Conservation (phyloP, 2,888 invertebrate species). For the Mantis religiosa region DNA sequence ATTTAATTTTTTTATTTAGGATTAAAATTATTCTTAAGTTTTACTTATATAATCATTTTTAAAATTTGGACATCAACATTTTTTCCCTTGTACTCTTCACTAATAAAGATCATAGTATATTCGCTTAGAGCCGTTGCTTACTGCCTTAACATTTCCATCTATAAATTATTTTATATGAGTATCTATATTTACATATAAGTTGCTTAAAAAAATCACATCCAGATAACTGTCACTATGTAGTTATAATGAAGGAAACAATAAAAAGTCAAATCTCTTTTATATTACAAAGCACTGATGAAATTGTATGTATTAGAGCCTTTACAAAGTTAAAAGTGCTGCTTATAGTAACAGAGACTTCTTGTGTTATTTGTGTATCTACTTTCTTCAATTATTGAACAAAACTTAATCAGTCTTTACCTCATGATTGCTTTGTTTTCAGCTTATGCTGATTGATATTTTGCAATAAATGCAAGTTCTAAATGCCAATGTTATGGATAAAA, state of each 20-base stretch:
- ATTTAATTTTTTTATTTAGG: too few species aligned
- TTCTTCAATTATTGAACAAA: neutral
- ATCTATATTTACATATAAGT: neutral
- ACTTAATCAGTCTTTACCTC: neutral
- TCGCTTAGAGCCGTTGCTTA: neutral
- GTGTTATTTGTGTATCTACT: neutral
- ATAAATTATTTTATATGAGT: neutral
- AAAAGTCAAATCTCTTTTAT: neutral
- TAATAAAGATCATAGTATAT: neutral
- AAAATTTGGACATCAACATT: too few species aligned
- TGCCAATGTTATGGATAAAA: neutral
- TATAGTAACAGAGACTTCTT: neutral
- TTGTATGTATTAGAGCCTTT: neutral
- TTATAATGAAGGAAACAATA: neutral
- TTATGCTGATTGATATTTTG: neutral
- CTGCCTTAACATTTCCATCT: neutral
- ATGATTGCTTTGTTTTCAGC: neutral
- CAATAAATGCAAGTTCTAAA: neutral
- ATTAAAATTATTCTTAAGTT: too few species aligned
- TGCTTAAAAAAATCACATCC: neutral
- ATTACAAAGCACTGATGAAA: neutral
- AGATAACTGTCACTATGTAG: neutral
- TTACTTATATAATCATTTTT: too few species aligned
- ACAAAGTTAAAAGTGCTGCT: neutral
- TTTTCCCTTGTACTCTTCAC: too few species aligned